Evolutionary conservation across 2,888 invertebrate species (phyloP), one percentile per base, ranked within the genome.

Genomic region (Tortricodes alternella): DNA sequence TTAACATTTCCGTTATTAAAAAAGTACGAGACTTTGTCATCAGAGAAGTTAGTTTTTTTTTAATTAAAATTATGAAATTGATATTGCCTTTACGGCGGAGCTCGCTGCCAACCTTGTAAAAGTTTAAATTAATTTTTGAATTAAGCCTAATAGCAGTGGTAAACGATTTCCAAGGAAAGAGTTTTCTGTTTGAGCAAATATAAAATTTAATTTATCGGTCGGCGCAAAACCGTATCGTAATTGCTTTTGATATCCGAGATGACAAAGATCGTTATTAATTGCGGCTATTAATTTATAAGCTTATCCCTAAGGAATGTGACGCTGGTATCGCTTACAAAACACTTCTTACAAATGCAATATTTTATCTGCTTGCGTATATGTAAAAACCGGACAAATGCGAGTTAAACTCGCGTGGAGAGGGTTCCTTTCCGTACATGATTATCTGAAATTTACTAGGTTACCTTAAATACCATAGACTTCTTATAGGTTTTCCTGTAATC

Each of bases 11-110:
- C 85, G 84, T 89, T 91, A 90, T 91, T 91, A 91, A 91, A 91
- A 91, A 91, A 90, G 88, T 90, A 86, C 79, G 83, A 74, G 84
- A 84, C 87, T 88, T 88, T 89, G 88, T 89, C 90, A 89, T 88
- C 88, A 85, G 82, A 77, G 80, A 84, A 87, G 83, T 88, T 84
- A 88, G 87, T 89, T 90, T 89, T 91, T 74, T 84, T 91, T 91
- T 85, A 91, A 91, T 91, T 90, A 91, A 91, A 91, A 91, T 90
- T 89, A 90, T 90, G 88, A 90, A 89, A 89, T 91, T 90, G 90
- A 91, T 91, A 91, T 89, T 88, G 88, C 89, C 83, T 89, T 89
- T 83, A 83, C 83, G 84, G 74, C 74, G 76, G 76, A 75, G 80
- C 76, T 78, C 83, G 85, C 79, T 79, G 82, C 80, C 81, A 86